Evolutionary conservation across 2,888 invertebrate genomes (phyloP), one percentile per base, ranked within the genome.

Genomic region (Ectemnius continuus): DNA sequence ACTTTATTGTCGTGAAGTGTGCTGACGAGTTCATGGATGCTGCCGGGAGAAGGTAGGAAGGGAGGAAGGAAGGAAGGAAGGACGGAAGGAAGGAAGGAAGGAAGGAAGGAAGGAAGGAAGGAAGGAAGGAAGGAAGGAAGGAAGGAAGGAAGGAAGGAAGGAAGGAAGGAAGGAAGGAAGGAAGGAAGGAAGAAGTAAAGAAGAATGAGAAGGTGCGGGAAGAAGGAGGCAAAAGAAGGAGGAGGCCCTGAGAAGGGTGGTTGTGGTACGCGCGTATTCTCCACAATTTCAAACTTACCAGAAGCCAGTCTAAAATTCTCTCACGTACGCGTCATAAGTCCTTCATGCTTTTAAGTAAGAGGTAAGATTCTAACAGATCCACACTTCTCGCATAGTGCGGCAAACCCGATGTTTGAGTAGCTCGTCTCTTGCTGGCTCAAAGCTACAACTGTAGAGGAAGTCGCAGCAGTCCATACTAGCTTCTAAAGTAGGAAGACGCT

Each of bases 311-410:
- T 83, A 80, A 83, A 89, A 89, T 89, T 89, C 87, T 85, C 87
- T 90, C 90, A 90, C 89, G 89, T 87, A 85, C 86, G 80, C 83
- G 87, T 88, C 88, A 86, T 89, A 89, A 89, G 88, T 90, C 87
- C 85, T 85, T 81, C 79, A 82, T 80, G 82, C 77, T 84, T 87
- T 85, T 88, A 88, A 89, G 87, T 88, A 86, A 87, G 87, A 88
- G 84, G 83, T 80, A 80, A 82, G 82, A 67, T 69, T 70, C 28
- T 60, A 65, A 65, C 69, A 52, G 36, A 65, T 58, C 64, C 67
- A 70, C 79, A 67, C 70, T 70, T 66, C 75, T 48, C 63, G 62
- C 72, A 52, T 61, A 68, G 66, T 66, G 57, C 62, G 59, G 16
- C 62, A 60, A 60, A 57, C 69, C 52, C 52, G 52, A 52, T 58